Base-by-base conservation (phyloP, 1,140 invertebrate species). In the Schlechtendalia chinensis region DNA sequence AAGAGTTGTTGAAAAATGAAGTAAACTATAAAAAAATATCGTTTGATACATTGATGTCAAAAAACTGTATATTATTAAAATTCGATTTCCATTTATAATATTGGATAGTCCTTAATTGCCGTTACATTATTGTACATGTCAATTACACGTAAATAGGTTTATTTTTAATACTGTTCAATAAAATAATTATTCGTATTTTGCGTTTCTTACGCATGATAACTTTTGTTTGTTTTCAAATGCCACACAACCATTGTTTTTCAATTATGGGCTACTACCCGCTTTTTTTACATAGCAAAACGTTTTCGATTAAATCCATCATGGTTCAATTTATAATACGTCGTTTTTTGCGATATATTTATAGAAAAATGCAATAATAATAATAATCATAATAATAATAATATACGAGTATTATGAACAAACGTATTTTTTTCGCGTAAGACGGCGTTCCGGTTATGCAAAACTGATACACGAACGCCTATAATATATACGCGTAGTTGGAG, bases 401-500 rank as follows among this genome's bases (percentile, higher is more conserved):
- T n/a, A n/a, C n/a, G n/a, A n/a, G n/a, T n/a, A n/a, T 67, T 47
- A 47, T 69, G 19, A 47, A 69, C 39, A 47, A 69, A n/a, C 39
- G 45, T n/a, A n/a, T 50, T 69, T 47, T 69, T 50, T 24, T 24
- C 24, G 24, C n/a, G 32, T 69, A 69, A 50, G 22, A 50, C 22
- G 67, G 67, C 67, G n/a, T 22, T 69, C 39, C 22, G 16, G 39
- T 10, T 69, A 69, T 69, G 67, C 67, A 69, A 69, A 69, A 50
- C 39, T 27, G 22, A 69, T 69, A 69, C 67, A 50, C n/a, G 29
- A 50, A 50, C 22, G 67, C 10, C 45, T 39, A 39, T 39, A 39
- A 39, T 39, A 39, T 39, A 39, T 8, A 39, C 32, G 32, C 32
- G 32, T 39, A 39, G 47, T 69, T 47, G 16, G 24, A 59, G 27